Evolutionary conservation across 2,113 vertebrate genomes (phyloP).

Genomic region (Tretioscincus oriximinensis): DNA sequence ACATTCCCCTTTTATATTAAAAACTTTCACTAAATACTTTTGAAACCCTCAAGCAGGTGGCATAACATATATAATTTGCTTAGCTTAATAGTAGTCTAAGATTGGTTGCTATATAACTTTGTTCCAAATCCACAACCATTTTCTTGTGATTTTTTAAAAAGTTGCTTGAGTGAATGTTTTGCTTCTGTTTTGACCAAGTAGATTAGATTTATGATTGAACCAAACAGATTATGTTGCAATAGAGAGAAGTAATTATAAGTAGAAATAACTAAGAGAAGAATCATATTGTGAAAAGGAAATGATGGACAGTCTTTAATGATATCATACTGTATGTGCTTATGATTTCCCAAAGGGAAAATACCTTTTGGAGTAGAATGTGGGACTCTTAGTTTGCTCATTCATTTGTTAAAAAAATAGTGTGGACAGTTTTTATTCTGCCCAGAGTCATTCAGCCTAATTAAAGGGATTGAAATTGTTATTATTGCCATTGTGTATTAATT

Average conservation of each 20-base stretch:
- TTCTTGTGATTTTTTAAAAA: neutral
- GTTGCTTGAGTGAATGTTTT: neutral
- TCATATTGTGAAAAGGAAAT: neutral
- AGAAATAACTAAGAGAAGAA: neutral
- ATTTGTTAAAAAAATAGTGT: neutral
- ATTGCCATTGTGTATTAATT: neutral
- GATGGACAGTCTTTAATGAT: neutral
- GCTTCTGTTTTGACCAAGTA: neutral
- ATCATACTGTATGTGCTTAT: neutral
- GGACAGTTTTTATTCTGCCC: neutral
- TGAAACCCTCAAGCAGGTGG: too few relatives aligned
- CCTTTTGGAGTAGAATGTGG: neutral
- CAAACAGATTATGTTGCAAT: neutral
- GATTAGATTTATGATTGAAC: neutral
- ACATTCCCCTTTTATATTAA: too few relatives aligned
- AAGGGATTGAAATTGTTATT: constrained; percentile 25
- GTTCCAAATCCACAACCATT: neutral
- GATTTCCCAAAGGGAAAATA: neutral
- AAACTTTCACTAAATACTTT: too few relatives aligned
- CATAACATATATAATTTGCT: too few relatives aligned
- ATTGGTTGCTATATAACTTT: neutral
- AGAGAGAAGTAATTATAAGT: neutral
- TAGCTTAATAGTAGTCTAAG: neutral
- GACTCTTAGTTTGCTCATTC: neutral
- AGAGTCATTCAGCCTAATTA: constrained; percentile 33